Evolutionary conservation across 2,888 invertebrate species (phyloP), one percentile per base, ranked within the genome.

Genomic region (Agrotis ipsilon): DNA sequence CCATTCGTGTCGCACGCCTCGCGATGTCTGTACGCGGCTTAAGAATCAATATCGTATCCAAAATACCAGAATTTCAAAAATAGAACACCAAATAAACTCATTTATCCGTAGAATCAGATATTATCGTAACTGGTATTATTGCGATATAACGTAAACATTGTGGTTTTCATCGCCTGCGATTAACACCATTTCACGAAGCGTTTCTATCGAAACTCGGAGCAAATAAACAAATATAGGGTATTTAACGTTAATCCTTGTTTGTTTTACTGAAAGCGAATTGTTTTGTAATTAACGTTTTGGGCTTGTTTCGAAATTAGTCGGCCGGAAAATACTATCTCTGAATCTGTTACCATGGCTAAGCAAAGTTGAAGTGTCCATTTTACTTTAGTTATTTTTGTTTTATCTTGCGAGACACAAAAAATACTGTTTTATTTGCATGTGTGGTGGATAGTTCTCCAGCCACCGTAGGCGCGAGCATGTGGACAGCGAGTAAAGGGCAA

Each of bases 91-190:
- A 43, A 49, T 24, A 57, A 49, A 45, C 18, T 14, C 55, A 57
- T 65, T 66, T 57, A 64, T 72, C n/a, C 24, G 21, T 39, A 14
- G 18, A 32, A 74, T 57, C 45, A 51, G 65, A 51, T 48, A 55
- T 14, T 13, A 16, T n/a, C 11, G 7, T 11, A 46, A 43, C 51
- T 13, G 51, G 4, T 43, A 52, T 27, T 68, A 57, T 21, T 43
- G 27, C 21, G 6, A 13, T 16, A 27, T 14, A 58, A 68, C 14
- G 13, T 58, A 75, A 75, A 72, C 68, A 69, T 54, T 76, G 69
- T 14, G 69, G 58, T 59, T 76, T 72, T 48, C 69, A 68, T 14
- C 69, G 76, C 58, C 27, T 76, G 69, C 32, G 48, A 73, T 68
- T 73, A 76, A 73, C 76, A 52, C 58, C n/a, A 68, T 76, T 76